Percentiles rank a stretch among this genome's conserved stretches.
Evolutionary conservation across 2,888 invertebrate genomes (phyloP).

Genomic region (Perizoma flavofasciatum): DNA sequence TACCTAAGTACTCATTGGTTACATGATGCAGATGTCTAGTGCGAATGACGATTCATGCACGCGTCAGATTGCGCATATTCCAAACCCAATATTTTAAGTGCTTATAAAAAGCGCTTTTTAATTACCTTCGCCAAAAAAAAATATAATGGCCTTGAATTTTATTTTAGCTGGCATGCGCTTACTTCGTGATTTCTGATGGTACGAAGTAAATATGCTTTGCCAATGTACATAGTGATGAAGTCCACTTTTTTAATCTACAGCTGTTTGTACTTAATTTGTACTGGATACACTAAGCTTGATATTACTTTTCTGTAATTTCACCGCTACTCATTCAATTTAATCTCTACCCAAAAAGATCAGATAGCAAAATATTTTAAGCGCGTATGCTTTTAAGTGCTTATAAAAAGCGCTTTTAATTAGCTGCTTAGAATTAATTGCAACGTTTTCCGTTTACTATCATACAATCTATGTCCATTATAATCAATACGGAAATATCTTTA

Average conservation of each 20-base stretch:
- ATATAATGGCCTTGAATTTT: constrained; percentile 17
- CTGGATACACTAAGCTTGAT: constrained; percentile 33
- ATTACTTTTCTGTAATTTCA: no score
- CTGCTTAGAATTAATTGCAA: neutral
- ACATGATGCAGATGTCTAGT: no score
- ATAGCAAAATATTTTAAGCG: no score
- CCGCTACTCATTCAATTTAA: neutral
- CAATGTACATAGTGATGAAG: constrained; percentile 33
- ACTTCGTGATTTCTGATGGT: constrained; percentile 28
- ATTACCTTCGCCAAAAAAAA: no score
- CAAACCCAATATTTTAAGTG: no score
- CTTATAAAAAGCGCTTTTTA: no score
- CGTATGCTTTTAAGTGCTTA: no score
- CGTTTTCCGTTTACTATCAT: neutral
- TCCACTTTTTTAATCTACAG: constrained; percentile 49
- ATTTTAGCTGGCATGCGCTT: constrained; percentile 19
- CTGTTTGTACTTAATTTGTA: constrained; percentile 58
- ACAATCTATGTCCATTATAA: neutral
- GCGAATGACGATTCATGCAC: no score
- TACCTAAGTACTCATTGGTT: no score
- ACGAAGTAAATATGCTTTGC: constrained; percentile 33
- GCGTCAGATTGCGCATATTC: no score
- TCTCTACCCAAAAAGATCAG: no score
- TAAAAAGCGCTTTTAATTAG: no score
- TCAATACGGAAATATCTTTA: constrained; percentile 28